phyloP scores from a whole-genome alignment of 2,888 invertebrate species.

The Nymphalis c-album region DNA sequence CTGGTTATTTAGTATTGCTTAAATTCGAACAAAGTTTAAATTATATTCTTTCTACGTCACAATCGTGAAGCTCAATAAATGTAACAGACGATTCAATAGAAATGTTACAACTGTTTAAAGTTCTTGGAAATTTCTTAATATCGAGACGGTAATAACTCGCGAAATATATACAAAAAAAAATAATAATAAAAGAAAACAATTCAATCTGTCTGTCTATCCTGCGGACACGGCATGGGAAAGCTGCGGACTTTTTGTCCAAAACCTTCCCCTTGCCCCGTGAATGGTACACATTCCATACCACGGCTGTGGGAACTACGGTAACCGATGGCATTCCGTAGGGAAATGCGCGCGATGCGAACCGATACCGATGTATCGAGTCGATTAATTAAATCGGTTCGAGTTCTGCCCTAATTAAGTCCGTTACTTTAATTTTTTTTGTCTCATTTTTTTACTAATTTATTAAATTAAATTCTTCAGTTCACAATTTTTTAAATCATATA shows the following conservation, averaged over 20 bases:
- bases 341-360: conserved; percentile 57
- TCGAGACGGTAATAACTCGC: not conserved
- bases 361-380: conserved; percentile 73
- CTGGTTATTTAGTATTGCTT: not conserved
- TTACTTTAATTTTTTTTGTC: not conserved
- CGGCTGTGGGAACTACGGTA: conserved; percentile 69
- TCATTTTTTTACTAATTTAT: no score
- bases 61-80: not conserved
- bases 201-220: conserved; percentile 48
- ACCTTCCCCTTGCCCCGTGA: conserved; percentile 40
- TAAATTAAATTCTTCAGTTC: no score
- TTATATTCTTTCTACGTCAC: not conserved
- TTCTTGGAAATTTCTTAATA: conserved; percentile 6
- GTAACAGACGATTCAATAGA: not conserved
- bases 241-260: conserved; percentile 70
- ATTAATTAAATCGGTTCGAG: conserved; percentile 68
- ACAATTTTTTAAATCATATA: no score
- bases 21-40: not conserved
- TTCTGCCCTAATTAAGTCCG: conserved; percentile 22
- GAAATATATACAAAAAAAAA: not conserved
- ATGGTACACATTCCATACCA: conserved; percentile 51
- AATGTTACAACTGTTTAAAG: not conserved
- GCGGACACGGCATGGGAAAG: conserved; percentile 73
- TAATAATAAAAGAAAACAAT: conserved; percentile 33
- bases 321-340: conserved; percentile 75